Conservation (phyloP, 2,113 vertebrate species). For the Aegotheles bennettii region DNA sequence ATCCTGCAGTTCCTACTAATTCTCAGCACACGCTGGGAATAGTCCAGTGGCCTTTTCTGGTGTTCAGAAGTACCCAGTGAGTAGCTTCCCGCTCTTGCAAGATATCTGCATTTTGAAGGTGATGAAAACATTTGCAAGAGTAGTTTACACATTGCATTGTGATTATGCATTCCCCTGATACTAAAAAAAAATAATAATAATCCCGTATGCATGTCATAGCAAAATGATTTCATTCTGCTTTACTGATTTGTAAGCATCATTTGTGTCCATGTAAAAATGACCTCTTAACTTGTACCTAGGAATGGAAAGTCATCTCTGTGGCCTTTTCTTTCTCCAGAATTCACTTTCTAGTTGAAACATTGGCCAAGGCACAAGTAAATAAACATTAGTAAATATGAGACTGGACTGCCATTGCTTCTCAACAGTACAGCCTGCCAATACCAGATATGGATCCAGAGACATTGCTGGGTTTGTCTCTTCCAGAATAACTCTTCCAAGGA, state of each 20-base stretch:
- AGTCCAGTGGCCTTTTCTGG: not conserved
- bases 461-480: not conserved
- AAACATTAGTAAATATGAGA: conserved; percentile 6
- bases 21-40: not conserved
- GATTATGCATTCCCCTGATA: not conserved
- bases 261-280: conserved; percentile 19
- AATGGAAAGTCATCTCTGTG: not conserved
- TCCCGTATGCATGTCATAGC: not conserved
- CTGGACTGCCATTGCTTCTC: not conserved
- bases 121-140: not conserved
- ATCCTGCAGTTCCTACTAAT: not conserved
- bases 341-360: conserved; percentile 13
- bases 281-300: not conserved
- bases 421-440: conserved; percentile 1
- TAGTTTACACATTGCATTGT: not conserved
- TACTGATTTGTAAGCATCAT: not conserved
- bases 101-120: not conserved
- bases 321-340: conserved; percentile 32
- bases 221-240: not conserved
- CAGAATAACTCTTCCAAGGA: conserved; percentile 41
- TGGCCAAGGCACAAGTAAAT: conserved; percentile 53
- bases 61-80: not conserved
- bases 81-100: not conserved
- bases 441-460: conserved; percentile 36
- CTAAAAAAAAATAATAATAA: no score